Percentiles rank a stretch among this genome's conserved stretches.
phyloP scores from a whole-genome alignment of 1,140 invertebrate genomes.

The Zaprionus tsacasi region DNA sequence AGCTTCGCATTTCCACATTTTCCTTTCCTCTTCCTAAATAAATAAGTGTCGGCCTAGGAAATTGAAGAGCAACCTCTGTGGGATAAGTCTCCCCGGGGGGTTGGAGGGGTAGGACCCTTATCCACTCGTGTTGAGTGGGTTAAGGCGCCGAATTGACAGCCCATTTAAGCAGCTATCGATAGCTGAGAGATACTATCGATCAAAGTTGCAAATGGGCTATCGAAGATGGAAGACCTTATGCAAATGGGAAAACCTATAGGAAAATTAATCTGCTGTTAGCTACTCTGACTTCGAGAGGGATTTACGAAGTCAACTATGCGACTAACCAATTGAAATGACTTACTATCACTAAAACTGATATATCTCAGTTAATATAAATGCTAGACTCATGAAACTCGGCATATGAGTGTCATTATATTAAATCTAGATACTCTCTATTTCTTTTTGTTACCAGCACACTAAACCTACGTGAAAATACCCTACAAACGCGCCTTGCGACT shows the following conservation, averaged over 20 bases:
- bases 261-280: background rate
- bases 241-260: background rate
- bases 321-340: background rate
- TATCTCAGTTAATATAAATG: background rate
- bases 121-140: constrained; percentile 7
- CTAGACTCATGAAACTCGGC: background rate
- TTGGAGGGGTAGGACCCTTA: background rate
- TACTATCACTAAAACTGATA: background rate
- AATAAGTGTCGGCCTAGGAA: constrained; percentile 17
- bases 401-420: background rate
- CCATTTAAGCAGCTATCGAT: background rate
- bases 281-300: background rate
- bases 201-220: background rate
- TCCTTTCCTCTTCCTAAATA: constrained; percentile 29
- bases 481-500: background rate
- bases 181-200: background rate
- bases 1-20: no score
- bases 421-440: background rate
- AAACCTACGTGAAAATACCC: background rate
- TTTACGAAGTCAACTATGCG: background rate
- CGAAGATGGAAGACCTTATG: background rate
- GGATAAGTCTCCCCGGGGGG: background rate
- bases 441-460: background rate
- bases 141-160: background rate
- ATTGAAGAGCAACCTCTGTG: background rate